Evolutionary conservation across 2,113 vertebrate genomes (phyloP), one percentile per base, ranked within the genome.

Genomic region (Aphyosemion australe): DNA sequence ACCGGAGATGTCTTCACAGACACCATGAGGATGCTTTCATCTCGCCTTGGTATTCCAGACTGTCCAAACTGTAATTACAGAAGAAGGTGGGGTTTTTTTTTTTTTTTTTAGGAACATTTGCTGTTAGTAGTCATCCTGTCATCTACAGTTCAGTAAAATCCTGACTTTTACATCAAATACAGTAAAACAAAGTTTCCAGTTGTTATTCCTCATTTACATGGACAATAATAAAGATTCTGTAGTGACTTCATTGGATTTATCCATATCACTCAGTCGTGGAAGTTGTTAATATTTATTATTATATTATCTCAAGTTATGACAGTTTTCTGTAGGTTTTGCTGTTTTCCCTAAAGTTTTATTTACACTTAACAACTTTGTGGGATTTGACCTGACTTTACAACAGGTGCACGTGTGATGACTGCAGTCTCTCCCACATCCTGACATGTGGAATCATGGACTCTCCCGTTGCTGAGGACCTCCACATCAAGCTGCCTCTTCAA

Each of bases 381-480:
- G 26, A 26, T 26, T 26, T 26, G 26, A 2, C 26, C 5, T 26
- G 26, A 26, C 26, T 26, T 5, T 2, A 26, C 26, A 2, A 45
- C 91, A 99, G 97, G 84, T 99, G 97, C 86, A 96, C 97, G 15
- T 99, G 97, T 66, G 97, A 99, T 19, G 97, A 99, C 94, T 99
- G 97, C 88, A 99, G 97, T 81, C 95, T 99, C 62, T 99, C 97
- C 12, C 97, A 99, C 92, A 99, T 99, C 87, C 92, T 99, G 78
- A 99, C 96, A 0, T 99, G 97, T 69, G 97, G 97, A 72, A 95
- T 99, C 87, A 95, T 98, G 95, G 97, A 99, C 63, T 93, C 97
- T n/a, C 94, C 96, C 1, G 94, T 94, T 39, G 84, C 95, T 0
- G 95, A 98, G 48, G 96, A 97, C 83, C 90, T 96, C 76, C 95